Evolutionary conservation across 2,888 invertebrate genomes (phyloP), one percentile per base, ranked within the genome.

Genomic region (Drosophila putrida): DNA sequence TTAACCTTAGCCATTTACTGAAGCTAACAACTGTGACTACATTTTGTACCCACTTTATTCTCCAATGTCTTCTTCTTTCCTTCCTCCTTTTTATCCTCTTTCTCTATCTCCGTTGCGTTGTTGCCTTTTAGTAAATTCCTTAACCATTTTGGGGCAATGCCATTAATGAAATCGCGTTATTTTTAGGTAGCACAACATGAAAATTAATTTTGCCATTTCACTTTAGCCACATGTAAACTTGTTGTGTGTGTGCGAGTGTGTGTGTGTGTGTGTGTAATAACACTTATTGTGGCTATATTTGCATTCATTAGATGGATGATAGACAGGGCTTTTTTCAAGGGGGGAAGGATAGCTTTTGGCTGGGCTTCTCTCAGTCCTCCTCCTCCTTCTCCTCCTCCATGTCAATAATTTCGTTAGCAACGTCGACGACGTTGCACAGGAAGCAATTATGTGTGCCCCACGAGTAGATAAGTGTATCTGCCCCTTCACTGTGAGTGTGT

Each of bases 351-450:
- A 20, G 13, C 13, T 31, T 46, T 46, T 46, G 28, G 9, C 9
- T 4, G 15, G 51, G 53, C 11, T 20, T 41, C 20, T 8, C 53
- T 0, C n/a, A n/a, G n/a, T n/a, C n/a, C n/a, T n/a, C n/a, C n/a
- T n/a, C n/a, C n/a, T n/a, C n/a, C n/a, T n/a, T n/a, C n/a, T n/a
- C n/a, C 20, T 4, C 41, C 43, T 43, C 43, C 2, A 58, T 74
- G 82, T 87, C 88, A 84, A 87, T 82, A 81, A 83, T 74, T 87
- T 76, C 38, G 82, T 58, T 73, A 51, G 54, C 55, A 55, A 57
- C 70, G 68, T 61, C 27, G 50, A 55, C 44, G 50, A 57, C 50
- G 66, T 46, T 70, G 72, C 68, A 53, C 54, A 72, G 85, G 82
- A 75, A 82, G 72, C 79, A 82, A 82, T 84, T 84, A 84, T 70